Evolutionary conservation across 2,888 invertebrate genomes (phyloP).

Genomic region (Hyles lineata): DNA sequence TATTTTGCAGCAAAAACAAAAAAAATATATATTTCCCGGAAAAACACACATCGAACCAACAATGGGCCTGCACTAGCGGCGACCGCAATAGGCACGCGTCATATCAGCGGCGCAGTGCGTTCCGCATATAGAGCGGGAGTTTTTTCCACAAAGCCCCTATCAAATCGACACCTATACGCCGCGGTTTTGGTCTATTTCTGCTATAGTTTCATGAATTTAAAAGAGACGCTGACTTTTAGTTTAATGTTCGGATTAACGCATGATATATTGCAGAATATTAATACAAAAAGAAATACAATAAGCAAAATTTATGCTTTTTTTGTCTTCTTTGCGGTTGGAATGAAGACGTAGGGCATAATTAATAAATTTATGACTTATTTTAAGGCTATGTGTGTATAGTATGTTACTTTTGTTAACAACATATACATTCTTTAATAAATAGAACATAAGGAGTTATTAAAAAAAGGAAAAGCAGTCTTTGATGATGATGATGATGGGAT

Average conservation of each 20-base stretch:
- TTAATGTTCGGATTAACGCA: not conserved
- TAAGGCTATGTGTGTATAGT: too few species aligned
- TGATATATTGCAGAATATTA: not conserved
- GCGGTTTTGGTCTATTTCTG: constrained; percentile 45
- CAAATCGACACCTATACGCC: constrained; percentile 57
- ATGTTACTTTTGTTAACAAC: too few species aligned
- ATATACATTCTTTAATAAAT: too few species aligned
- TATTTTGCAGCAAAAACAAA: too few species aligned
- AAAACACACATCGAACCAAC: constrained; percentile 28
- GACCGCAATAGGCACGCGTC: constrained; percentile 52
- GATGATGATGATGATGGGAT: too few species aligned
- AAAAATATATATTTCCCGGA: not conserved
- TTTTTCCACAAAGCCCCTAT: constrained; percentile 64
- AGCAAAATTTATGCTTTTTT: not conserved
- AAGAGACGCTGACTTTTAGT: constrained; percentile 23
- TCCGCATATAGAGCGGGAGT: constrained; percentile 60
- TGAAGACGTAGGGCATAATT: too few species aligned
- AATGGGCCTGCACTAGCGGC: constrained; percentile 41
- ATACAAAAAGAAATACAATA: too few species aligned
- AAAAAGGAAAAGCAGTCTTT: too few species aligned
- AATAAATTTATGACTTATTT: too few species aligned
- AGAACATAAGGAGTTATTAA: too few species aligned
- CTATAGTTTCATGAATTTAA: constrained; percentile 44
- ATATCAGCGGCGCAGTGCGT: constrained; percentile 56
- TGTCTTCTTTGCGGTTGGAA: not conserved